phyloP scores from a whole-genome alignment of 1,140 invertebrate species.

The Chelonus insularis region DNA sequence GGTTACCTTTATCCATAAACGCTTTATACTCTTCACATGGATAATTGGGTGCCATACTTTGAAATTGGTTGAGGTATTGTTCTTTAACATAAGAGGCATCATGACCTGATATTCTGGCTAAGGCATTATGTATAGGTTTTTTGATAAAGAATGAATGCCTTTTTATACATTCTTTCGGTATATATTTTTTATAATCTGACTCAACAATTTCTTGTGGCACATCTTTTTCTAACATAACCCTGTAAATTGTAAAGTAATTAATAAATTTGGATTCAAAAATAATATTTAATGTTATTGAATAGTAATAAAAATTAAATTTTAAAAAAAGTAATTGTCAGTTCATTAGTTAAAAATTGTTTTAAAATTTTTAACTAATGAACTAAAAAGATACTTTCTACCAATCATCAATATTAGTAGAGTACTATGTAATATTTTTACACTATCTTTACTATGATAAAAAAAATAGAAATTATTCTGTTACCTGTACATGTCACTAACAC shows the following conservation, averaged over 20 bases:
- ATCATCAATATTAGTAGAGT: too few species aligned
- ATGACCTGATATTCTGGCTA: constrained; percentile 66
- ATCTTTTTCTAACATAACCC: constrained; percentile 71
- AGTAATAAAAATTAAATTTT: neutral
- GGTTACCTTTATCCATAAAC: constrained; percentile 62
- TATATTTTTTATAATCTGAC: constrained; percentile 77
- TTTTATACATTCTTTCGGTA: constrained; percentile 76
- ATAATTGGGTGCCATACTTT: constrained; percentile 78
- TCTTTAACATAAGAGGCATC: constrained; percentile 72
- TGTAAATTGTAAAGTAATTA: neutral
- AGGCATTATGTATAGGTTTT: constrained; percentile 70
- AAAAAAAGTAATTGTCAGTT: too few species aligned
- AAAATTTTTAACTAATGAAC: too few species aligned
- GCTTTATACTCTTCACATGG: constrained; percentile 76
- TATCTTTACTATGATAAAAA: too few species aligned
- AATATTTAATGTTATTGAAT: too few species aligned
- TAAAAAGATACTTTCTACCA: too few species aligned
- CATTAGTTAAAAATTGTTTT: too few species aligned
- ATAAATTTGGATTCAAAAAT: constrained; percentile 7
- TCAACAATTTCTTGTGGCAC: constrained; percentile 67
- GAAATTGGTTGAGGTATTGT: constrained; percentile 77
- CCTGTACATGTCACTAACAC: constrained; percentile 83
- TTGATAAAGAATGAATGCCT: constrained; percentile 75
- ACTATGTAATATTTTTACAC: too few species aligned
- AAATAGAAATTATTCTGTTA: constrained; percentile 31